These are phyloP conservation scores for Heterochromis multidens DNA, from an alignment of 2,113 vertebrate species.

Conservation along the genomic window DNA sequence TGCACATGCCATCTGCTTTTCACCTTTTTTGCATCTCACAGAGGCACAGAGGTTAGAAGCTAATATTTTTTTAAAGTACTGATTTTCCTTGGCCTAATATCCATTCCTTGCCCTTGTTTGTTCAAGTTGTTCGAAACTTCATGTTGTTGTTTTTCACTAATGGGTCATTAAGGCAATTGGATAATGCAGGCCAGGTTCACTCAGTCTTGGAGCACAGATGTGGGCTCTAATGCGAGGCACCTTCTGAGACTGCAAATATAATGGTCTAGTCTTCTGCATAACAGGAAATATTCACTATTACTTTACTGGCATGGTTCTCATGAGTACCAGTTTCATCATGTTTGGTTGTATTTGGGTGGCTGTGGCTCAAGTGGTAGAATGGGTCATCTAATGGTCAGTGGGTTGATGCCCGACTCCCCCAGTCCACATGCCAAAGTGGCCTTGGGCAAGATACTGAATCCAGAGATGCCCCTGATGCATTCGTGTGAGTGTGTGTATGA, in stretches of 20 bases:
- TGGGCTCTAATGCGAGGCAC: not conserved
- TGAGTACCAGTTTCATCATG: not conserved
- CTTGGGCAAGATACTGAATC: not conserved
- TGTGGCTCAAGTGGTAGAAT: not conserved
- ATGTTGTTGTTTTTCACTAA: not conserved
- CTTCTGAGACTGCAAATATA: not conserved
- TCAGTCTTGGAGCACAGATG: not conserved
- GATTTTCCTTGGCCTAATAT: not conserved
- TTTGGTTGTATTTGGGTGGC: not conserved
- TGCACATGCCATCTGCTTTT: not conserved
- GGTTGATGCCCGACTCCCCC: not conserved
- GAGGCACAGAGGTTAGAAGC: not conserved
- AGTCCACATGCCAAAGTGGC: not conserved
- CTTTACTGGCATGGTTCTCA: not conserved
- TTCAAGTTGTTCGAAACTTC: not conserved
- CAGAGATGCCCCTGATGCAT: not conserved
- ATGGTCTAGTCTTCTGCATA: not conserved
- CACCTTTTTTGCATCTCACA: not conserved
- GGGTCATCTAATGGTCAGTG: not conserved
- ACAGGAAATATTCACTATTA: not conserved
- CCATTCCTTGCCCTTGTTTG: not conserved
- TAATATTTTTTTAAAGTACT: too few relatives aligned
- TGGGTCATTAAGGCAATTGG: not conserved
- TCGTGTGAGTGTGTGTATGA: too few relatives aligned
- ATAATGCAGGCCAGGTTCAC: not conserved